Evolutionary conservation across 2,113 vertebrate species (phyloP), one percentile per base, ranked within the genome.

Genomic region (Pandion haliaetus): DNA sequence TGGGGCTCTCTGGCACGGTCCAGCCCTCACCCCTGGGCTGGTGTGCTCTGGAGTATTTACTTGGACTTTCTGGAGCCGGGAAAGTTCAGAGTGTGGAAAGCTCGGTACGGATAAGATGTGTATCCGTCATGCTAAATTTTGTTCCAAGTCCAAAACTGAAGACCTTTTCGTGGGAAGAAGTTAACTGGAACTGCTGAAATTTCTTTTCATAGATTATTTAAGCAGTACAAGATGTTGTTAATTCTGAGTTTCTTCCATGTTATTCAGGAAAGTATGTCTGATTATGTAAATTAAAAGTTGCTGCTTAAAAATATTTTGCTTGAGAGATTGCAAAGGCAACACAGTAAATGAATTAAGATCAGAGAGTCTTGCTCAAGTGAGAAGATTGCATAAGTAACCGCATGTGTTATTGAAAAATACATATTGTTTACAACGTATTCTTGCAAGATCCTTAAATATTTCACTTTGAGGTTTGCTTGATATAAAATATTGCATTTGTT

Each of bases 221-320:
- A 93, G 72, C 94, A 87, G 82, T 86, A 95, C 95, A 95, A 96
- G 95, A 85, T 95, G 94, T 67, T 82, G 69, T 91, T 93, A 94
- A 89, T 93, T 86, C 54, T 81, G 82, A 94, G 82, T 86, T 97
- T 97, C 94, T 95, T 95, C 66, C 69, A 86, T 96, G 92, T 88
- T 97, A 92, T 97, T 94, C 94, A 77, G 91, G 84, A 96, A 95
- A 97, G 93, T 95, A 97, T 97, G 97, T 94, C 95, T 96, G 91
- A 95, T 96, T 96, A 98, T 98, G 95, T 94, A 98, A 97, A 98
- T 98, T 97, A 95, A 97, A 98, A 98, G 86, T 89, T 91, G 50
- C 95, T 96, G 92, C 96, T 97, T 94, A 95, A 93, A 96, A 96
- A 98, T 97, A 94, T 96, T 96, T 97, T 97, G 80, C 89, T 96